Evolutionary conservation across 2,888 invertebrate genomes (phyloP).

Genomic region (Drosophila kanekoi): DNA sequence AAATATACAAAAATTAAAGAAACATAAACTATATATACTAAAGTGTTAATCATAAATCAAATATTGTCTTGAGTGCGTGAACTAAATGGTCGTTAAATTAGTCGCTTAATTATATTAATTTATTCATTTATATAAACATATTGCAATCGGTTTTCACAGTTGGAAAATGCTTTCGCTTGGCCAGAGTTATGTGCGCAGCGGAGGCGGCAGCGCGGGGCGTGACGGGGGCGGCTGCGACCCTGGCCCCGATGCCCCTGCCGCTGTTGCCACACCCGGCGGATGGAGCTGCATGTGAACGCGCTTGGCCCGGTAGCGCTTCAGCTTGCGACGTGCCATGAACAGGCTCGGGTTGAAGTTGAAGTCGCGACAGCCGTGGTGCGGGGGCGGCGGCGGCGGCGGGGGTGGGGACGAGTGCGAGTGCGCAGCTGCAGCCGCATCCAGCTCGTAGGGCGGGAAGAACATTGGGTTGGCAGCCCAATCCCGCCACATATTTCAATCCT

Average conservation of each 20-base stretch:
- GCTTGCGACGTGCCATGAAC: slow-evolving; percentile 82
- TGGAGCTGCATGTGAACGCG: slow-evolving; percentile 56
- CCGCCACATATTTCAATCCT: slow-evolving; percentile 88
- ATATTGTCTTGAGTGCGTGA: slow-evolving; percentile 51
- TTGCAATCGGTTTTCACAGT: slow-evolving; percentile 75
- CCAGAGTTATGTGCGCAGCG: slow-evolving; percentile 43
- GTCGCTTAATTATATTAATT: slow-evolving; percentile 19
- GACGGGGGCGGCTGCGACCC: slow-evolving; percentile 39
- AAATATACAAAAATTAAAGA: slow-evolving; percentile 47
- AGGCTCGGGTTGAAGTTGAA: slow-evolving; percentile 83
- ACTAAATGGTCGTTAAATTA: slow-evolving; percentile 28
- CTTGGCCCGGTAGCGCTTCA: slow-evolving; percentile 81
- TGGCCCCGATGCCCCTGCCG: not conserved
- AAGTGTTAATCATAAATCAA: slow-evolving; percentile 36
- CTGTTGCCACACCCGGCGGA: slow-evolving; percentile 13
- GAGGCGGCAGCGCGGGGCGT: slow-evolving; percentile 39
- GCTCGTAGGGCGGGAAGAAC: slow-evolving; percentile 83
- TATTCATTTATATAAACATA: slow-evolving; percentile 50
- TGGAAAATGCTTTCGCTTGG: slow-evolving; percentile 19
- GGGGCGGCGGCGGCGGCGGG: slow-evolving; percentile 18
- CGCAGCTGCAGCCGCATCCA: slow-evolving; percentile 53
- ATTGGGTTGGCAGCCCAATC: slow-evolving; percentile 85
- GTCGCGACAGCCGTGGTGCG: slow-evolving; percentile 64
- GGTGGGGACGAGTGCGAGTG: slow-evolving; percentile 56
- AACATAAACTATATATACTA: slow-evolving; percentile 9